Percentiles rank a stretch among this genome's conserved stretches.
Evolutionary conservation across 2,113 vertebrate species (phyloP).

Genomic region (Turdus rufiventris): DNA sequence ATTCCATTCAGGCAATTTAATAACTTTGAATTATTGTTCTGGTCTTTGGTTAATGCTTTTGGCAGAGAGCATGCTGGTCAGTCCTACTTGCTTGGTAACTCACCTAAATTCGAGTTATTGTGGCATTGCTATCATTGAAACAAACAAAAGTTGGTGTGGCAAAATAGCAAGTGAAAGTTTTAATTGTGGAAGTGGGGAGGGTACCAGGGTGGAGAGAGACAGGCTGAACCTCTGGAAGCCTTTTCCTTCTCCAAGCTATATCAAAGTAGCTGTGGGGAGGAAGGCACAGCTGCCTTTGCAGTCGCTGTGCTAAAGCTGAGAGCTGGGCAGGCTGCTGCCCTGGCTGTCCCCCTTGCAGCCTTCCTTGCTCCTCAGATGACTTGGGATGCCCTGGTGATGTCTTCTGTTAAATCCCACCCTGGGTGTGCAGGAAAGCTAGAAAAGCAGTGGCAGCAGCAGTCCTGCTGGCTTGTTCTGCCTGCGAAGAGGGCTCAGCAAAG

Average conservation of each 20-base stretch:
- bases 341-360: background rate
- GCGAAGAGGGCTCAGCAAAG: background rate
- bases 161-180: background rate
- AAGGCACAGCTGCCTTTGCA: background rate
- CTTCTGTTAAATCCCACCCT: background rate
- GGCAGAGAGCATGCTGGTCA: background rate
- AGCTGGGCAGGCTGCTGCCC: background rate
- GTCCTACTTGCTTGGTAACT: background rate
- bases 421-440: background rate
- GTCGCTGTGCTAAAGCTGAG: background rate
- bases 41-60: constrained; percentile 34
- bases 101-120: constrained; percentile 15
- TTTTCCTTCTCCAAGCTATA: accelerated
- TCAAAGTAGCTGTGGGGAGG: accelerated
- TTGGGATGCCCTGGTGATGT: background rate
- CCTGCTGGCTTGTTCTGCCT: background rate
- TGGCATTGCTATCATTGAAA: background rate
- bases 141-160: background rate
- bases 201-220: background rate
- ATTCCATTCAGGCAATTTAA: constrained; percentile 24
- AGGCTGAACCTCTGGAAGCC: background rate
- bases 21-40: constrained; percentile 22
- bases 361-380: background rate
- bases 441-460: background rate
- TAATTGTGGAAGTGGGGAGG: background rate